phyloP scores from a whole-genome alignment of 2,113 vertebrate species.

The Mus spicilegus region DNA sequence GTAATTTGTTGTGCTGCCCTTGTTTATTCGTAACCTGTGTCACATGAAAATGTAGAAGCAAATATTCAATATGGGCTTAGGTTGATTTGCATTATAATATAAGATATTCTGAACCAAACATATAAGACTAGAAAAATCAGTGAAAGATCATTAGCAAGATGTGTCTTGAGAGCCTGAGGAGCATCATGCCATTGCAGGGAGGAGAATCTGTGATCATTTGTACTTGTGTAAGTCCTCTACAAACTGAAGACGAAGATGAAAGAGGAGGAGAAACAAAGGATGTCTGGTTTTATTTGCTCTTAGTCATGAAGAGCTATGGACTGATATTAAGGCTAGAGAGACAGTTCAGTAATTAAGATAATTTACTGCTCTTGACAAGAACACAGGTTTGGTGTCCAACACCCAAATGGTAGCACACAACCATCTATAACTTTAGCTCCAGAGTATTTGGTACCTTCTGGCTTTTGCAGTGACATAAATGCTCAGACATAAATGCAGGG shows the following conservation, averaged over 20 bases:
- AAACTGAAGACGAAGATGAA: slow-evolving; percentile 50
- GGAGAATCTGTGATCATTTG: slow-evolving; percentile 12
- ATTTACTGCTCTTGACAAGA: background rate
- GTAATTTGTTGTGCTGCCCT: background rate
- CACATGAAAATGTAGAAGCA: slow-evolving; percentile 70
- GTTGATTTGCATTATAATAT: slow-evolving; percentile 72
- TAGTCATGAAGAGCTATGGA: slow-evolving; percentile 69
- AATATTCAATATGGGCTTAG: slow-evolving; percentile 36
- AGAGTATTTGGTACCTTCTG: background rate
- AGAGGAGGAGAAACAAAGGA: background rate
- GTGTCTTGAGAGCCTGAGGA: slow-evolving; percentile 6
- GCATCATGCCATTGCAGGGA: slow-evolving; percentile 26
- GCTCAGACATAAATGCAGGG: background rate
- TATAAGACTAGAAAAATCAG: slow-evolving; percentile 61
- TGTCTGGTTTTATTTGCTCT: slow-evolving; percentile 74
- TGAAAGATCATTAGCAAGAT: slow-evolving; percentile 42
- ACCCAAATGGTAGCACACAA: background rate
- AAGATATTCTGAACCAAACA: slow-evolving; percentile 66
- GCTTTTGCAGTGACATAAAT: background rate
- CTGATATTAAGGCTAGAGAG: slow-evolving; percentile 61
- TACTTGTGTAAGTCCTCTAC: slow-evolving; percentile 50
- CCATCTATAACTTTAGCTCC: background rate
- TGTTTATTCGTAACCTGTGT: slow-evolving; percentile 23
- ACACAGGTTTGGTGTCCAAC: background rate
- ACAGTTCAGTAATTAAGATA: background rate